Conservation (phyloP, 2,888 invertebrate species). For the Gisinianus flammeolus region DNA sequence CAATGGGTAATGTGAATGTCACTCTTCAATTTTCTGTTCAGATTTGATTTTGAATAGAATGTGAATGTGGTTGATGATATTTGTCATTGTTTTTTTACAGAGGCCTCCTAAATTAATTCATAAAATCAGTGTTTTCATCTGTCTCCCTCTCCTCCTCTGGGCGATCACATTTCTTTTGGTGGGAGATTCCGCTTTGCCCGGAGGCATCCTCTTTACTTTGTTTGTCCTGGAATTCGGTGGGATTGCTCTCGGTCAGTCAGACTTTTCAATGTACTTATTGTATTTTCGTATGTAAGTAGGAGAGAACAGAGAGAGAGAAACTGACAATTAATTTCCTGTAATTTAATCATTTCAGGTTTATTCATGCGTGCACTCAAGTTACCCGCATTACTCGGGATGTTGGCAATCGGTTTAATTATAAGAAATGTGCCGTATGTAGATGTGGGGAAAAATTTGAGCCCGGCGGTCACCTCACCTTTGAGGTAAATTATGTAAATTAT, state of each 20-base stretch:
- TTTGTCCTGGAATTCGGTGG: conserved; percentile 39
- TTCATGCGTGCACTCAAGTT: conserved; percentile 77
- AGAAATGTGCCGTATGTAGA: conserved; percentile 61
- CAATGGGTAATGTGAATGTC: conserved; percentile 24
- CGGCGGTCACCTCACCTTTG: conserved; percentile 43
- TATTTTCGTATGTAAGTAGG: too few species aligned
- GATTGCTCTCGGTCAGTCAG: conserved; percentile 32
- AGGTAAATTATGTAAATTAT: conserved; percentile 34
- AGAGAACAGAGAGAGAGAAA: too few species aligned
- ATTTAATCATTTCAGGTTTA: conserved; percentile 67
- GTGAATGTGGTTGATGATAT: too few species aligned
- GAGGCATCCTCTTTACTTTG: conserved; percentile 39
- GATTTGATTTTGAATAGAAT: too few species aligned
- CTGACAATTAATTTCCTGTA: too few species aligned
- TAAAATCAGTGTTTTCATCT: conserved; percentile 21
- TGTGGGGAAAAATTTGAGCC: conserved; percentile 30
- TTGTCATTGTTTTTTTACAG: too few species aligned
- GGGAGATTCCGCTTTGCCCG: conserved; percentile 42
- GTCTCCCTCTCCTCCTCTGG: conserved; percentile 43
- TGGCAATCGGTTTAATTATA: conserved; percentile 77
- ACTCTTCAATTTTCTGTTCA: not conserved
- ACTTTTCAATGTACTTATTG: not conserved
- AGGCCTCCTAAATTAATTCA: conserved; percentile 25
- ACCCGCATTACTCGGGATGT: conserved; percentile 88
- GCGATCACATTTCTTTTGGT: conserved; percentile 41